phyloP scores from a whole-genome alignment of 2,888 invertebrate genomes.

The Merodon equestris region DNA sequence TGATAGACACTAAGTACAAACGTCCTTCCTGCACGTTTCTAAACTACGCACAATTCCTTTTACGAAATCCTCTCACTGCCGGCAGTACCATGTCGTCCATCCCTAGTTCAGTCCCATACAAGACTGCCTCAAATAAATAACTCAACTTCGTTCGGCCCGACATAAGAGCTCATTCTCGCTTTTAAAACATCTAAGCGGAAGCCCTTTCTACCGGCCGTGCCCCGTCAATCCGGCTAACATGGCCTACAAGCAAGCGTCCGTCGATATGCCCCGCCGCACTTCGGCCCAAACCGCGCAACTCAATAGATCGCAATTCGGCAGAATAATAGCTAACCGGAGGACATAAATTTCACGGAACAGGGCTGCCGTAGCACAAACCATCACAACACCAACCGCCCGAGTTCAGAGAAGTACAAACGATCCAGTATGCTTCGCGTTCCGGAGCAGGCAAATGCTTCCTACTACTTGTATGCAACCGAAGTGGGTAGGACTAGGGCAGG shows the following conservation, averaged over 20 bases:
- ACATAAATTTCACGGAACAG: constrained; percentile 64
- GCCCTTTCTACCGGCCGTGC: constrained; percentile 52
- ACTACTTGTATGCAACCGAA: neutral
- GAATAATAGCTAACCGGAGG: constrained; percentile 67
- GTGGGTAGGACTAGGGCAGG: constrained; percentile 7
- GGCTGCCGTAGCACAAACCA: constrained; percentile 21
- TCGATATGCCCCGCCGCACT: constrained; percentile 3
- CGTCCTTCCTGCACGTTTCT: too few relatives aligned
- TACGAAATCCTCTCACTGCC: too few relatives aligned
- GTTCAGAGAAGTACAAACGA: too few relatives aligned
- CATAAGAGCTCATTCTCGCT: constrained; percentile 67
- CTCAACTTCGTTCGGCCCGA: constrained; percentile 55
- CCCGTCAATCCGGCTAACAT: constrained; percentile 41
- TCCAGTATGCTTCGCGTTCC: constrained; percentile 36
- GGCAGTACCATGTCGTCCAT: too few relatives aligned
- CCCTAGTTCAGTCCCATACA: too few relatives aligned
- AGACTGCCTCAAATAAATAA: constrained; percentile 55
- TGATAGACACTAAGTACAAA: too few relatives aligned
- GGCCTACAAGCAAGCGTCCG: constrained; percentile 36
- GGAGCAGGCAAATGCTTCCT: constrained; percentile 8
- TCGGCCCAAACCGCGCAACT: constrained; percentile 31
- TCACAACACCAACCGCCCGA: neutral
- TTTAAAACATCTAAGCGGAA: constrained; percentile 56
- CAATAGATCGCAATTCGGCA: constrained; percentile 69
- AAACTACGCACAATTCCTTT: too few relatives aligned